Evolutionary conservation across 2,888 invertebrate genomes (phyloP).

Genomic region (Cepaea hortensis): DNA sequence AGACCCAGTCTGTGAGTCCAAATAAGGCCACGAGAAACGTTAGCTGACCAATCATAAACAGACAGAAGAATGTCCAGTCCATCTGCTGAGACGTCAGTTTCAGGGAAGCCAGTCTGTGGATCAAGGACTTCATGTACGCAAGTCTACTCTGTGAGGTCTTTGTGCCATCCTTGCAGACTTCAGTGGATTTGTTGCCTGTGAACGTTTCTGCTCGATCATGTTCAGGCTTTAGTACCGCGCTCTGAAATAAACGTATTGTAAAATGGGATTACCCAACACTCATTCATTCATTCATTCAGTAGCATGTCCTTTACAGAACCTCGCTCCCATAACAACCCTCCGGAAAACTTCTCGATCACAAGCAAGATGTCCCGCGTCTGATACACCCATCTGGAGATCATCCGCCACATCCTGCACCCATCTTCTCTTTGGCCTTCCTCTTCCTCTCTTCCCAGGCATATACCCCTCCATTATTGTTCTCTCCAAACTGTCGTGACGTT

Average conservation of each 20-base stretch:
- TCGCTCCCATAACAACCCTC: too few species aligned
- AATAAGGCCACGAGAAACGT: neutral
- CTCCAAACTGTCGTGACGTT: too few species aligned
- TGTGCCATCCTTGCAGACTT: neutral
- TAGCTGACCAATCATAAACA: neutral
- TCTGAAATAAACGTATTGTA: neutral
- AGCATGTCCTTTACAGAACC: too few species aligned
- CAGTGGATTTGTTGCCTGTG: neutral
- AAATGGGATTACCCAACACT: neutral
- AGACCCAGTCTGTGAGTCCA: constrained; percentile 4
- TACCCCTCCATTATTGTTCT: too few species aligned
- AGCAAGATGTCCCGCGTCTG: too few species aligned
- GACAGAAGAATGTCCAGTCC: neutral
- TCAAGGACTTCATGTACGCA: neutral
- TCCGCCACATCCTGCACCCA: too few species aligned
- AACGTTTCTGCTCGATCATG: neutral
- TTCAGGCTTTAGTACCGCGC: neutral
- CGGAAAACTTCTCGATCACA: too few species aligned
- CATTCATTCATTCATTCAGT: too few species aligned
- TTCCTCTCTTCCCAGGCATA: too few species aligned
- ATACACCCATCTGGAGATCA: too few species aligned
- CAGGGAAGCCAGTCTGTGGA: neutral
- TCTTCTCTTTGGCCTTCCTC: too few species aligned
- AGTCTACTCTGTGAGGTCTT: neutral
- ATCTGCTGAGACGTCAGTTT: neutral